Percentiles rank a stretch among this genome's conserved stretches.
Conservation (phyloP, 2,797 vertebrate species). For the Alcedo quadribrachys region DNA sequence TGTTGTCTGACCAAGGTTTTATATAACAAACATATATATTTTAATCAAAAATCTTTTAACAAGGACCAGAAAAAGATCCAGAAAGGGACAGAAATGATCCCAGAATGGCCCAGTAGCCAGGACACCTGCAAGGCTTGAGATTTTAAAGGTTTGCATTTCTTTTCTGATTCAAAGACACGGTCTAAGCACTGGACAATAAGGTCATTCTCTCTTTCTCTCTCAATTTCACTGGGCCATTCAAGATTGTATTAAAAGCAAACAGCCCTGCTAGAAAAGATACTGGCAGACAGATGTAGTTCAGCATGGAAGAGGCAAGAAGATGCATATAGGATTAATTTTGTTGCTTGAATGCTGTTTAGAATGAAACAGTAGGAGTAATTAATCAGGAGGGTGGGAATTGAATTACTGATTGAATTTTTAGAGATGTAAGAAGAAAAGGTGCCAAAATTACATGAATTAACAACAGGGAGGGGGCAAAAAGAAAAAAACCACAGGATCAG, state of each 20-base stretch:
- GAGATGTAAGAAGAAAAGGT: not conserved
- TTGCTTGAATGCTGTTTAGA: not conserved
- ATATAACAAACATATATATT: not conserved
- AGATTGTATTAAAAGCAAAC: not conserved
- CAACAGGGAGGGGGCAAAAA: not conserved
- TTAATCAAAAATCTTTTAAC: not conserved
- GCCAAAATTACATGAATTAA: not conserved
- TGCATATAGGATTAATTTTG: not conserved
- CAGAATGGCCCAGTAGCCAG: not conserved
- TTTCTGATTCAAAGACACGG: not conserved
- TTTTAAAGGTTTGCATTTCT: not conserved
- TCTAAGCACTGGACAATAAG: not conserved
- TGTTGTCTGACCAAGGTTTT: slow-evolving; percentile 13
- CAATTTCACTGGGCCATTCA: not conserved
- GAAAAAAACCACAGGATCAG: not conserved
- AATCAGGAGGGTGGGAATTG: not conserved
- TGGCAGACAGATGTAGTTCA: not conserved
- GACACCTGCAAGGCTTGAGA: not conserved
- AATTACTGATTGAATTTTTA: not conserved
- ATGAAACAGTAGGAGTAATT: not conserved
- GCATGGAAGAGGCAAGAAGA: not conserved
- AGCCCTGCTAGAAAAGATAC: not conserved
- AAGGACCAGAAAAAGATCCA: not conserved
- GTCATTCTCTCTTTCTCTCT: not conserved
- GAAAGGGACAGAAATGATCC: not conserved